Evolutionary conservation across 2,888 invertebrate genomes (phyloP).

Genomic region (Ormyrus nitidulus): DNA sequence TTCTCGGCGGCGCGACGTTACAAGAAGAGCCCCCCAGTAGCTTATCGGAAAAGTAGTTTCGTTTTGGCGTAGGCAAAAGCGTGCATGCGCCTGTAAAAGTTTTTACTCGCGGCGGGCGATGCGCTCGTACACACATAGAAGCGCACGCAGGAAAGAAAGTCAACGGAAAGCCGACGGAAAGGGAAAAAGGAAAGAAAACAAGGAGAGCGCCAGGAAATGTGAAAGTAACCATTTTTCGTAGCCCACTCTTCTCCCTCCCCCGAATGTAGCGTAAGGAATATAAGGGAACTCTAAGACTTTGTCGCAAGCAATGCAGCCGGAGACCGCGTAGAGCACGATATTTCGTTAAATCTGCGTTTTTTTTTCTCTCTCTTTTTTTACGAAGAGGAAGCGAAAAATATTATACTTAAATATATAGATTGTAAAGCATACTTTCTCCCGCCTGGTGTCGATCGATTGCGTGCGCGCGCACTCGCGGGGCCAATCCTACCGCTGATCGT

Average conservation of each 20-base stretch:
- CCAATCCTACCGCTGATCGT: constrained; percentile 52
- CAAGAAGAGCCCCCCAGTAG: neutral
- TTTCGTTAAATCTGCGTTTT: neutral
- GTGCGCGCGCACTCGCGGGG: constrained; percentile 36
- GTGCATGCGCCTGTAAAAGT: constrained; percentile 23
- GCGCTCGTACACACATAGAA: neutral
- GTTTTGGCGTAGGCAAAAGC: constrained; percentile 13
- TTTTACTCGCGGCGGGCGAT: constrained; percentile 2
- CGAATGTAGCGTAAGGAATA: neutral
- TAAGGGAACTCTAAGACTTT: constrained; percentile 20
- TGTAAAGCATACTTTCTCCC: constrained; percentile 32
- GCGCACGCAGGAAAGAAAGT: neutral
- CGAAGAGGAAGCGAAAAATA: constrained; percentile 2
- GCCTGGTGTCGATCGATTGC: constrained; percentile 32
- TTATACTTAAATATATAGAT: constrained; percentile 14
- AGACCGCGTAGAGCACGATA: constrained; percentile 32
- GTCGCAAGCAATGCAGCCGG: neutral
- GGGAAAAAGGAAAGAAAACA: constrained; percentile 1
- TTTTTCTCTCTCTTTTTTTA: neutral
- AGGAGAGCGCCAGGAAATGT: too few relatives aligned
- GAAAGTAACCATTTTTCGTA: constrained; percentile 33
- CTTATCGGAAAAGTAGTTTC: constrained; percentile 35
- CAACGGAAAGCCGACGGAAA: neutral
- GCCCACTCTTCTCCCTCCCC: constrained; percentile 8
- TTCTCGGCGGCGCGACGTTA: neutral